phyloP scores from a whole-genome alignment of 2,888 invertebrate genomes.

The Drosophila anomalata region DNA sequence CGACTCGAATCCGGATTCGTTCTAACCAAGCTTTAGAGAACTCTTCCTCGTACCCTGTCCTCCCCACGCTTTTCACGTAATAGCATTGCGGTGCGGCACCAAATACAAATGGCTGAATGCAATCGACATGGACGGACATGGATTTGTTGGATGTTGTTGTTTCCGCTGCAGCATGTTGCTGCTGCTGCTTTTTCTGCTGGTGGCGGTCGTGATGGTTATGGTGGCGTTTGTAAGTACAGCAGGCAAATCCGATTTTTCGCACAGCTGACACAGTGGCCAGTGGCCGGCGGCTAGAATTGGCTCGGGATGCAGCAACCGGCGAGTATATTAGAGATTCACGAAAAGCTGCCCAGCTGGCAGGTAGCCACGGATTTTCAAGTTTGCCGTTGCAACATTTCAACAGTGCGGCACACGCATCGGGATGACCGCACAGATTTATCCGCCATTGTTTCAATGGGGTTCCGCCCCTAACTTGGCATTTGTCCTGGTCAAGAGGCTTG shows the following conservation, averaged over 20 bases:
- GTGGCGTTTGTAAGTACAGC: slow-evolving; percentile 53
- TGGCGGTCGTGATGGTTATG: slow-evolving; percentile 20
- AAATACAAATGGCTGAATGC: slow-evolving; percentile 51
- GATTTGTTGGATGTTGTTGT: slow-evolving; percentile 28
- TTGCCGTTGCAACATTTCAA: slow-evolving; percentile 32
- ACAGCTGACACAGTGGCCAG: slow-evolving; percentile 13
- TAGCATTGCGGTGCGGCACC: slow-evolving; percentile 69
- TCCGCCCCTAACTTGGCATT: not conserved
- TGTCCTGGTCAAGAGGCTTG: not conserved
- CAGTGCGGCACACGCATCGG: slow-evolving; percentile 13
- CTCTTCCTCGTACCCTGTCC: not conserved
- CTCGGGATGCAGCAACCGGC: slow-evolving; percentile 7
- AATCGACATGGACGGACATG: slow-evolving; percentile 19
- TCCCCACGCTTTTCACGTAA: slow-evolving; percentile 63
- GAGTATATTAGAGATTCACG: slow-evolving; percentile 56
- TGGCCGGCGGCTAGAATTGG: slow-evolving; percentile 9
- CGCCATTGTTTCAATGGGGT: slow-evolving; percentile 2
- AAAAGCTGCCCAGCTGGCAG: slow-evolving; percentile 23
- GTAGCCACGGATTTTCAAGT: slow-evolving; percentile 40
- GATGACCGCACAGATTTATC: slow-evolving; percentile 23
- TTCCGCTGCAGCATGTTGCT: slow-evolving; percentile 3
- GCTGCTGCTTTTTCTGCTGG: slow-evolving; percentile 2
- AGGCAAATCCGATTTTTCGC: slow-evolving; percentile 69
- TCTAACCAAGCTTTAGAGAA: not conserved
- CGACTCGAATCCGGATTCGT: slow-evolving; percentile 4